Percentiles rank a stretch among this genome's conserved stretches.
phyloP scores from a whole-genome alignment of 2,113 vertebrate species.

The Phylloscopus whistleri region DNA sequence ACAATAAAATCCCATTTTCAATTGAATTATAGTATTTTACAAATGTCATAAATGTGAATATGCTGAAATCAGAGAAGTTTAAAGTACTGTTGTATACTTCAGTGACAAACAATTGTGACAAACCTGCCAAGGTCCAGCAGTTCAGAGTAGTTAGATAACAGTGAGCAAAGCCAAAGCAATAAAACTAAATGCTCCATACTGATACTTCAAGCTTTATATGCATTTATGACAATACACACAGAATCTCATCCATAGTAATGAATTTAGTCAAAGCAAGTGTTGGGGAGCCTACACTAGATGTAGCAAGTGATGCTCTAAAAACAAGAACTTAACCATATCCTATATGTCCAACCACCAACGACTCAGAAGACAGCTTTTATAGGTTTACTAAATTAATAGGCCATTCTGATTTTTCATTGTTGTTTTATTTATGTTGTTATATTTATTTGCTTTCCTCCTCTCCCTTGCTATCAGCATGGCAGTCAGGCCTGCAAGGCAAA shows the following conservation, averaged over 20 bases:
- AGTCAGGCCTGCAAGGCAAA: neutral
- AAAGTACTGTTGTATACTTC: neutral
- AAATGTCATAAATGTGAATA: neutral
- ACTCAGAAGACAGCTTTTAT: neutral
- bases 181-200: neutral
- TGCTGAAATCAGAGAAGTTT: neutral
- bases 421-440: too few species aligned
- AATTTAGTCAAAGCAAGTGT: neutral
- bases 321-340: neutral
- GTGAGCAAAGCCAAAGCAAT: neutral
- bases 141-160: neutral
- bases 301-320: neutral
- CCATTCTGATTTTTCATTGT: neutral
- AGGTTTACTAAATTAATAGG: neutral
- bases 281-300: neutral
- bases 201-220: constrained; percentile 6
- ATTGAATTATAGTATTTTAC: neutral
- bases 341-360: neutral
- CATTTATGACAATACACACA: neutral
- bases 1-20: neutral
- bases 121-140: neutral
- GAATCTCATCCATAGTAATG: neutral
- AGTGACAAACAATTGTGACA: neutral
- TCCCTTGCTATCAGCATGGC: neutral
- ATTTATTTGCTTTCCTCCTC: neutral